phyloP scores from a whole-genome alignment of 2,113 vertebrate species.

The Oxygymnocypris stewartii region DNA sequence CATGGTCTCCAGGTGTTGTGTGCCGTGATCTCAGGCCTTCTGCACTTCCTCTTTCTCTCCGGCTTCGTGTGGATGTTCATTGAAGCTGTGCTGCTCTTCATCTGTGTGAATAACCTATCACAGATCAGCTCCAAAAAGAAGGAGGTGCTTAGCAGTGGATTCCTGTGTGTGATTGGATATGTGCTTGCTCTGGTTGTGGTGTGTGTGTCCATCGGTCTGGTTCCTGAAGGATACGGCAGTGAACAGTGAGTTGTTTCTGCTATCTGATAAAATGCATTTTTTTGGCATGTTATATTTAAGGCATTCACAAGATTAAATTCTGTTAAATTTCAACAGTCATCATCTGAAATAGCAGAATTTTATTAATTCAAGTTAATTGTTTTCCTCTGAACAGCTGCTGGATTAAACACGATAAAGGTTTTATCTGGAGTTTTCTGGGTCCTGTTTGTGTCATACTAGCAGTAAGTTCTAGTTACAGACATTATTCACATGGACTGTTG shows the following conservation, averaged over 20 bases:
- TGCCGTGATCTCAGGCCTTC: conserved; percentile 66
- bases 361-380: too few relatives aligned
- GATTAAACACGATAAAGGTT: conserved; percentile 14
- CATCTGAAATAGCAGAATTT: neutral
- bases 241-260: neutral
- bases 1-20: conserved; percentile 61
- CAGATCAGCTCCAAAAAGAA: conserved; percentile 26
- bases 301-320: too few relatives aligned
- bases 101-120: conserved; percentile 62
- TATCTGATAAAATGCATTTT: neutral
- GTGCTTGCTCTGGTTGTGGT: neutral
- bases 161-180: conserved; percentile 45
- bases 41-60: conserved; percentile 74
- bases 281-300: too few relatives aligned
- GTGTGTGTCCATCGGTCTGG: conserved; percentile 27
- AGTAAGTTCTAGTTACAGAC: conserved; percentile 14
- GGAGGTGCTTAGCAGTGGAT: conserved; percentile 12
- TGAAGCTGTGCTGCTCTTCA: conserved; percentile 74
- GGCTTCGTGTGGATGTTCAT: conserved; percentile 79
- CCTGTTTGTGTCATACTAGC: conserved; percentile 43
- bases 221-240: conserved; percentile 32
- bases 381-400: conserved; percentile 38
- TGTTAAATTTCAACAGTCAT: neutral
- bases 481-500: neutral
- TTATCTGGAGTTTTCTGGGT: conserved; percentile 53